A percentile compares a stretch with the other conserved stretches of the same genome.
Conservation (phyloP, 2,888 invertebrate genomes). For the Steinernema carpocapsae region DNA sequence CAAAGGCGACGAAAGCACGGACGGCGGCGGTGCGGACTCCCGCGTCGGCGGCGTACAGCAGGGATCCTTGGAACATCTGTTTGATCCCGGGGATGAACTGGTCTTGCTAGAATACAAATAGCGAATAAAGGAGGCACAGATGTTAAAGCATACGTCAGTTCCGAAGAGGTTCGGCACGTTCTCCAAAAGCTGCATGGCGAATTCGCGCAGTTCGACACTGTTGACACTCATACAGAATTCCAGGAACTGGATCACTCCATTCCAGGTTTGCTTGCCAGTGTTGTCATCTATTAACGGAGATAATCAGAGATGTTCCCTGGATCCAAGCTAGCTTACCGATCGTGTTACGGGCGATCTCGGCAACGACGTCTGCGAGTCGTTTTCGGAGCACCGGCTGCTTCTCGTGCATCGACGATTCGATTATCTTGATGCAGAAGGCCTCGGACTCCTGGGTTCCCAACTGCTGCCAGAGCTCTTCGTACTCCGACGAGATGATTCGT, state of each 20-base stretch:
- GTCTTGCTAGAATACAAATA: too few relatives aligned
- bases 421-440: constrained; percentile 82
- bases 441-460: constrained; percentile 73
- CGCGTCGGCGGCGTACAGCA: constrained; percentile 49
- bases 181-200: constrained; percentile 90
- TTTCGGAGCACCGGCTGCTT: constrained; percentile 79
- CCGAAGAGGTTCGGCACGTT: constrained; percentile 96
- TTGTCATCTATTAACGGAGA: constrained; percentile 54
- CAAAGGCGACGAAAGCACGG: constrained; percentile 77
- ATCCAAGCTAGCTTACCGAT: constrained; percentile 71
- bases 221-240: constrained; percentile 90
- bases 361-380: constrained; percentile 92
- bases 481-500: constrained; percentile 82
- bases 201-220: constrained; percentile 84
- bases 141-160: too few relatives aligned
- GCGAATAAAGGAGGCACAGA: too few relatives aligned
- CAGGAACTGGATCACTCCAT: constrained; percentile 87
- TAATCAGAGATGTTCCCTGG: too few relatives aligned
- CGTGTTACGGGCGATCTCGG: constrained; percentile 92
- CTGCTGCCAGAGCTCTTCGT: constrained; percentile 85
- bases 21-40: constrained; percentile 73
- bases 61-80: constrained; percentile 50
- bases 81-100: constrained; percentile 90
- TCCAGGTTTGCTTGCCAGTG: constrained; percentile 58
- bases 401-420: constrained; percentile 79